These are phyloP conservation scores for Philopedon plagiatum DNA, from an alignment of 2,888 invertebrate species.

Conservation along the genomic window DNA sequence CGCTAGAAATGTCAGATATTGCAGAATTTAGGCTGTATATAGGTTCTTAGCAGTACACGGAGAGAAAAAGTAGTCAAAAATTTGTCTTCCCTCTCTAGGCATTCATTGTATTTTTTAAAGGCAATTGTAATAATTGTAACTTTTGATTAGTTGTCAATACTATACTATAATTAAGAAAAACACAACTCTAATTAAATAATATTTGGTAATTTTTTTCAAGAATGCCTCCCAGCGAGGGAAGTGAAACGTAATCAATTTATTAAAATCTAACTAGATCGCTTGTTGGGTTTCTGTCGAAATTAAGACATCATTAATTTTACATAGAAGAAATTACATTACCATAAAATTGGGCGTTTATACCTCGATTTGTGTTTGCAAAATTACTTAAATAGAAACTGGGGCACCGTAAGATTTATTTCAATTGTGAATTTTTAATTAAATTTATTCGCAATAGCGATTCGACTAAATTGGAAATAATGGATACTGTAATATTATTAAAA, in stretches of 20 bases:
- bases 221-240: no score
- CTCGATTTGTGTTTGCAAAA: not conserved
- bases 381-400: not conserved
- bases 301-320: not conserved
- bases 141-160: no score
- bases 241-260: no score
- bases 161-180: no score
- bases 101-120: no score
- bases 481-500: not conserved
- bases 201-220: no score
- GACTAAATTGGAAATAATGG: not conserved
- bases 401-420: not conserved
- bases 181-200: no score
- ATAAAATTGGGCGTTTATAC: not conserved
- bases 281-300: no score
- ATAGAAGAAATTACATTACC: not conserved
- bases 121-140: no score
- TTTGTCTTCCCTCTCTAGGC: no score
- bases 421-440: not conserved
- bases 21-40: not conserved
- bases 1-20: constrained; percentile 20
- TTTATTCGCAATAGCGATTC: not conserved
- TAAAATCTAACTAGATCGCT: no score
- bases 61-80: no score
- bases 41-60: not conserved